Conservation (phyloP, 2,888 invertebrate genomes). For the Xanthorhoe designata region DNA sequence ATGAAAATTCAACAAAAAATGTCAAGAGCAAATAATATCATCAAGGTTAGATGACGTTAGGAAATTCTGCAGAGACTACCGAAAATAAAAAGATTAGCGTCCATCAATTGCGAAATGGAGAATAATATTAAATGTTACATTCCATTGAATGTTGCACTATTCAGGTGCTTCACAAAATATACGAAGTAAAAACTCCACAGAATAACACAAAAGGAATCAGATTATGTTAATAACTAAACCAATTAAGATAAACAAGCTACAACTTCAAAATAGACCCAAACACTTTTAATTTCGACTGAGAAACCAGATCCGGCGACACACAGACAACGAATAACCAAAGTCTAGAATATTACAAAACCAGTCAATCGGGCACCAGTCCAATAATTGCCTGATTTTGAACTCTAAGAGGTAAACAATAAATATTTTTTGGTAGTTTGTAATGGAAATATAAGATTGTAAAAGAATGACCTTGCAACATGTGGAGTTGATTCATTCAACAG, state of each 20-base stretch:
- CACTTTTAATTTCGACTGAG: slow-evolving; percentile 47
- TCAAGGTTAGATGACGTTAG: slow-evolving; percentile 36
- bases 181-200: neutral
- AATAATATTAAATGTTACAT: neutral
- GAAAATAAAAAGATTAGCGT: slow-evolving; percentile 30
- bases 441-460: slow-evolving; percentile 41
- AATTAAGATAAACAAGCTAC: slow-evolving; percentile 17
- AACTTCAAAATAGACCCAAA: slow-evolving; percentile 26
- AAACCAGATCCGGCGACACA: slow-evolving; percentile 55
- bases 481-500: slow-evolving; percentile 61
- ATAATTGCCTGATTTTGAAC: slow-evolving; percentile 42
- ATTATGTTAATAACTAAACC: slow-evolving; percentile 3
- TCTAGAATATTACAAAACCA: slow-evolving; percentile 50
- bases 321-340: slow-evolving; percentile 55
- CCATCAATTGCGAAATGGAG: slow-evolving; percentile 22
- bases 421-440: slow-evolving; percentile 33
- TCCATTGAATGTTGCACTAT: slow-evolving; percentile 5
- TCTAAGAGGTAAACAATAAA: slow-evolving; percentile 42
- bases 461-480: slow-evolving; percentile 51
- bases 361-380: slow-evolving; percentile 30
- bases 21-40: slow-evolving; percentile 43
- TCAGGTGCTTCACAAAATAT: slow-evolving; percentile 1
- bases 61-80: slow-evolving; percentile 25
- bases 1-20: slow-evolving; percentile 38
- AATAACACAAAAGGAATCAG: slow-evolving; percentile 7